Base-by-base conservation (phyloP, 2,888 invertebrate species). In the Ormyrus labotus region DNA sequence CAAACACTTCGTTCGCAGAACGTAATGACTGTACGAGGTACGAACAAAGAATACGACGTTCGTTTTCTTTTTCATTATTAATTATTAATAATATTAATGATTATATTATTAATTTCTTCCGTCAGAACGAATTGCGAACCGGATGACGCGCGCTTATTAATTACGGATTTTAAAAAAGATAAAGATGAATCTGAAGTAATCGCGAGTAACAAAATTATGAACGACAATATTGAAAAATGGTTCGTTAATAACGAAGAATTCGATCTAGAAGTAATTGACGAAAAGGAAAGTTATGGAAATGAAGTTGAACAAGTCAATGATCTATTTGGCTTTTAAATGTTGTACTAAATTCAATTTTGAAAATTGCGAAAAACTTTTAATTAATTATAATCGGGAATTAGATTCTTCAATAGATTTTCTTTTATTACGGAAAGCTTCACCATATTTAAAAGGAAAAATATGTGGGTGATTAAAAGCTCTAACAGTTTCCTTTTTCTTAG, bases 301-400 rank as follows among this genome's bases (percentile, higher is more conserved):
- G 48, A 48, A 64, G 9, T 47, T 64, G 64, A 47, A 11, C 7
- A 48, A 3, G 3, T 9, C 7, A n/a, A 2, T 64, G 58, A 60
- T 48, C 64, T 64, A 64, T 47, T 9, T 64, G 7, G 64, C 47
- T 19, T 64, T 11, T 64, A 64, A 64, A 64, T 47, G 47, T 47
- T 11, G 47, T 11, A 64, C 47, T 48, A 64, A 64, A 64, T 64
- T 64, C n/a, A 47, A 64, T 48, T 64, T 48, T 13, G 48, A 48
- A 6, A n/a, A 64, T 19, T 64, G 64, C 11, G 9, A 48, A 9
- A 64, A 48, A 7, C 3, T 5, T 10, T 60, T 60, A 11, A n/a
- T 60, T 6, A 13, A 60, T 60, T n/a, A 19, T 13, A 60, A 60
- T n/a, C 2, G 6, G 2, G 58, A 60, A 13, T 60, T 60, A 60